Conservation (phyloP, 2,888 invertebrate genomes). For the Parascotia fuliginaria region DNA sequence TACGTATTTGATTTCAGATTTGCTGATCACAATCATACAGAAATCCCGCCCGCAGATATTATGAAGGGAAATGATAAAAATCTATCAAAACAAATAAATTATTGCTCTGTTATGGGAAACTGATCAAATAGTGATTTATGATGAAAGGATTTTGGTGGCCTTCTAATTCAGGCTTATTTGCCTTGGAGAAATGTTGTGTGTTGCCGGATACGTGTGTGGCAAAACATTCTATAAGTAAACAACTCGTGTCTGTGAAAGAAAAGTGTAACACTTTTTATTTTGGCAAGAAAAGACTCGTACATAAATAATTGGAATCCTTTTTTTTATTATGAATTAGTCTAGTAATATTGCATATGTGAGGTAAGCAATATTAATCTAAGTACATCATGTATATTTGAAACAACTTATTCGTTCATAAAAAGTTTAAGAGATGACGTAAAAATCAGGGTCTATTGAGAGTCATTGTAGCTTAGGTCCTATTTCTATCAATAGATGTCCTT, state of each 20-base stretch:
- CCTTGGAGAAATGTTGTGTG: constrained; percentile 4
- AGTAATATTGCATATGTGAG: too few species aligned
- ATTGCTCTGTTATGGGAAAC: constrained; percentile 51
- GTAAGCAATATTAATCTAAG: too few species aligned
- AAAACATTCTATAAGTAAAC: neutral
- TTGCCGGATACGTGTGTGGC: neutral
- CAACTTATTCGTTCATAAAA: too few species aligned
- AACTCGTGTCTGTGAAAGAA: too few species aligned
- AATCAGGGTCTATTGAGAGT: neutral
- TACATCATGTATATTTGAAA: too few species aligned
- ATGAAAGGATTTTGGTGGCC: constrained; percentile 39
- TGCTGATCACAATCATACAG: constrained; percentile 47
- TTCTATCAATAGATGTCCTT: neutral
- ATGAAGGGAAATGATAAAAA: constrained; percentile 62
- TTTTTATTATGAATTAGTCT: too few species aligned
- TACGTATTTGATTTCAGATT: constrained; percentile 45
- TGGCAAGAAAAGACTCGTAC: too few species aligned
- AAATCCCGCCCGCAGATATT: constrained; percentile 54
- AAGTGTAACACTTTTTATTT: too few species aligned
- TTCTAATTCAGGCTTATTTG: constrained; percentile 22
- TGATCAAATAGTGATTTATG: constrained; percentile 54
- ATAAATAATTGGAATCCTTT: too few species aligned
- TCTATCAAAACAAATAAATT: constrained; percentile 66
- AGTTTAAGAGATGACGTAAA: too few species aligned
- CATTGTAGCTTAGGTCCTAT: neutral